Conservation (phyloP, 2,888 invertebrate genomes). For the Trimorus sp. region DNA sequence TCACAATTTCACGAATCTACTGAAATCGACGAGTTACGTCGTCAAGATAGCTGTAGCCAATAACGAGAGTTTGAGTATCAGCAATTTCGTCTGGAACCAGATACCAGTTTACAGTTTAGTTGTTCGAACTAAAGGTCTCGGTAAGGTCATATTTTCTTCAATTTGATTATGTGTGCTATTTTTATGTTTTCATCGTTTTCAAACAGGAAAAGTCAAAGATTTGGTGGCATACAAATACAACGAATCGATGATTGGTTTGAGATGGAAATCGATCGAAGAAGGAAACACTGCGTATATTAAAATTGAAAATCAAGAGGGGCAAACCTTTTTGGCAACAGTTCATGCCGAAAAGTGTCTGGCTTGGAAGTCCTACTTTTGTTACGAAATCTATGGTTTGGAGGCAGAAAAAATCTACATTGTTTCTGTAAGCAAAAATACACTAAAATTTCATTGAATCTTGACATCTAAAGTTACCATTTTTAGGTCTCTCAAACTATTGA, state of each 20-base stretch:
- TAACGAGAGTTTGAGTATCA: constrained; percentile 33
- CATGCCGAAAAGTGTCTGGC: constrained; percentile 38
- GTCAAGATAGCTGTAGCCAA: constrained; percentile 57
- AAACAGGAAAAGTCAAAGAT: constrained; percentile 23
- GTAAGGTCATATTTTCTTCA: constrained; percentile 23
- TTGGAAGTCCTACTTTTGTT: constrained; percentile 56
- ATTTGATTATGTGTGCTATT: no score
- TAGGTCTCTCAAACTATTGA: constrained; percentile 39
- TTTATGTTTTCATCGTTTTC: no score
- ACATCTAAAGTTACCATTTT: background rate
- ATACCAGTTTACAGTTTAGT: constrained; percentile 40
- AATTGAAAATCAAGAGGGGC: background rate
- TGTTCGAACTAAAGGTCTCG: constrained; percentile 51
- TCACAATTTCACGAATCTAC: constrained; percentile 59
- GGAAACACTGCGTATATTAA: constrained; percentile 25
- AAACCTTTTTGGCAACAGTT: constrained; percentile 12
- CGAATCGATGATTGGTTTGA: constrained; percentile 55
- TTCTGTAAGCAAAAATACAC: constrained; percentile 38
- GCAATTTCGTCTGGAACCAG: constrained; percentile 36
- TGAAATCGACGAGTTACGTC: constrained; percentile 40
- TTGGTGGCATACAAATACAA: constrained; percentile 61
- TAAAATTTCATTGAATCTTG: background rate
- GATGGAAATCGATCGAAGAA: constrained; percentile 48
- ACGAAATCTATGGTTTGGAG: constrained; percentile 52
- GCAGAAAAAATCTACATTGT: constrained; percentile 49